A percentile compares a stretch with the other conserved stretches of the same genome.
Conservation (phyloP, 2,888 invertebrate genomes). For the Pherbina coryleti region DNA sequence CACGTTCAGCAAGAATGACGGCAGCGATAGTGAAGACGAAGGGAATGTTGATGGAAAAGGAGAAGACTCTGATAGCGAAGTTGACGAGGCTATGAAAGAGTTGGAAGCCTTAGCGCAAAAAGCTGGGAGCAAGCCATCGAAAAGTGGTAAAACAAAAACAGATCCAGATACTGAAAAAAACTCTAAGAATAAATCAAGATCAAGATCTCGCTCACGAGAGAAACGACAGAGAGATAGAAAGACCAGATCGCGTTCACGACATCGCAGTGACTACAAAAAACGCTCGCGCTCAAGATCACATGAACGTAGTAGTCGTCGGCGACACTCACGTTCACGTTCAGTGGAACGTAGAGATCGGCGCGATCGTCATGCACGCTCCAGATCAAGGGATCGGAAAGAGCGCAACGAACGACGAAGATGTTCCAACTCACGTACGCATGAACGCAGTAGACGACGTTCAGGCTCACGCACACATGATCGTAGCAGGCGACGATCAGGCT, state of each 20-base stretch:
- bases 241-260: constrained; percentile 45
- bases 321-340: constrained; percentile 51
- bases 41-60: constrained; percentile 67
- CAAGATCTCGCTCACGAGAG: constrained; percentile 49
- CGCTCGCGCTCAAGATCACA: constrained; percentile 33
- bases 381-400: constrained; percentile 57
- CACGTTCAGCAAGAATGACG: constrained; percentile 59
- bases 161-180: constrained; percentile 55
- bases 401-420: constrained; percentile 27
- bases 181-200: constrained; percentile 45
- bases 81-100: constrained; percentile 88
- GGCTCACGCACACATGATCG: constrained; percentile 53
- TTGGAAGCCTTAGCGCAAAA: constrained; percentile 88
- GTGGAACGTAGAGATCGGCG: constrained; percentile 48
- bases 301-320: constrained; percentile 48
- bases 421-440: too few species aligned
- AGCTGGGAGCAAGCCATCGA: constrained; percentile 55
- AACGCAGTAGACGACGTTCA: constrained; percentile 40
- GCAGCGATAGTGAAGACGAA: constrained; percentile 50
- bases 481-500: constrained; percentile 49
- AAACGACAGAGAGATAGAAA: constrained; percentile 50
- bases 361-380: constrained; percentile 52
- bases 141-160: constrained; percentile 52
- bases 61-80: constrained; percentile 66
- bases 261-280: constrained; percentile 41